phyloP scores from a whole-genome alignment of 2,113 vertebrate species.

The Datnioides undecimradiatus region DNA sequence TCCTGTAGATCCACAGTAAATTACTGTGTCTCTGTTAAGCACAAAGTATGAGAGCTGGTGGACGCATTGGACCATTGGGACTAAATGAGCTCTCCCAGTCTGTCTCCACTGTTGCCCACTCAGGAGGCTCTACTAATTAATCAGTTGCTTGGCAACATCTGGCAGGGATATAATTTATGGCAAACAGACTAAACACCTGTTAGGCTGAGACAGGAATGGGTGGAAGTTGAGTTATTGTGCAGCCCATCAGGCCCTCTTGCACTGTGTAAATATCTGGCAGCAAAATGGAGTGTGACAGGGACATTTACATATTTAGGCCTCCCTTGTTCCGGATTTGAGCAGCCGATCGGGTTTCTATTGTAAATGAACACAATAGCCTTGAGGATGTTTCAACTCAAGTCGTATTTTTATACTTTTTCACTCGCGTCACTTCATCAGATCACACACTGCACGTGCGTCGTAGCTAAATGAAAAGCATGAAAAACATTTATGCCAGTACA shows the following conservation, averaged over 20 bases:
- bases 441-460: not conserved
- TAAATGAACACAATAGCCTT: constrained; percentile 37
- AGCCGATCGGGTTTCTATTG: constrained; percentile 45
- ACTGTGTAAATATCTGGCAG: constrained; percentile 52
- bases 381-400: constrained; percentile 35
- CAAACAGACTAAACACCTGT: constrained; percentile 67
- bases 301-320: constrained; percentile 54
- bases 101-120: constrained; percentile 14
- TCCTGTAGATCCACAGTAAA: not conserved
- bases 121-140: constrained; percentile 58
- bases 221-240: constrained; percentile 41
- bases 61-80: constrained; percentile 25
- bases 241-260: constrained; percentile 29
- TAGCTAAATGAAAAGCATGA: constrained; percentile 12
- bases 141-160: constrained; percentile 68
- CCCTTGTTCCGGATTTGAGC: constrained; percentile 2
- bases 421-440: constrained; percentile 27
- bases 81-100: constrained; percentile 6
- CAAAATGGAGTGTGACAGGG: constrained; percentile 36
- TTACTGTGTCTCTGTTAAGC: not conserved
- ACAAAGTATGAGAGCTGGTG: constrained; percentile 6
- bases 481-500: constrained; percentile 16
- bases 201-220: constrained; percentile 37
- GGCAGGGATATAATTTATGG: constrained; percentile 55
- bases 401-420: constrained; percentile 34